phyloP scores from a whole-genome alignment of 2,888 invertebrate genomes.

The Nephrotoma flavescens region DNA sequence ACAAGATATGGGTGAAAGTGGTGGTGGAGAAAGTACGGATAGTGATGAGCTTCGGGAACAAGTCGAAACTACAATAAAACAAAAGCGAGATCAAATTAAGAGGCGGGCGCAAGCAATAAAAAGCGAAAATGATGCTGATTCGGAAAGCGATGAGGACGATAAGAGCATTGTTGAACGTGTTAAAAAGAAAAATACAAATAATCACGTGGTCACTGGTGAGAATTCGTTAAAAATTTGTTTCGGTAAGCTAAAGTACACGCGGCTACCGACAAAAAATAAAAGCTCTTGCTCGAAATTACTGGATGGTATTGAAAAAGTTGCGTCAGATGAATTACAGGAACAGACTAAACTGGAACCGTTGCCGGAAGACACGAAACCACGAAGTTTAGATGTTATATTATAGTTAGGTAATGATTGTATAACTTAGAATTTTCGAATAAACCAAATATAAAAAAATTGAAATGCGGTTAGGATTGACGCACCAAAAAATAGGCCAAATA shows the following conservation, averaged over 20 bases:
- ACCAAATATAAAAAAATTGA: constrained; percentile 13
- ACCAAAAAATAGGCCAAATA: constrained; percentile 14
- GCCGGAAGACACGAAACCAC: not conserved
- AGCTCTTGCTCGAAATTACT: not conserved
- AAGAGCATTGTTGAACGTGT: not conserved
- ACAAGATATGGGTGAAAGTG: not conserved
- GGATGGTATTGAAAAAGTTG: not conserved
- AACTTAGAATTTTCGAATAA: constrained; percentile 12
- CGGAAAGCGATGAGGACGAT: not conserved
- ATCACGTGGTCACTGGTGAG: not conserved
- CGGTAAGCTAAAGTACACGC: not conserved
- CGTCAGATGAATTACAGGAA: not conserved
- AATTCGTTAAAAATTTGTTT: not conserved
- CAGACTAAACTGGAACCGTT: not conserved
- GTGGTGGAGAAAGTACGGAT: not conserved
- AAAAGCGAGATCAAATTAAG: not conserved
- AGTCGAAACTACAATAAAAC: not conserved
- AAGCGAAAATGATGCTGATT: not conserved
- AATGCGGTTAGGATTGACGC: constrained; percentile 13
- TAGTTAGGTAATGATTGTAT: not conserved
- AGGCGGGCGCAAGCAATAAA: not conserved
- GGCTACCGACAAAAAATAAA: not conserved
- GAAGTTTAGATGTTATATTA: not conserved
- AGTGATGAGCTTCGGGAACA: not conserved
- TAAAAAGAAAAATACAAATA: not conserved